Percentiles rank a stretch among this genome's conserved stretches.
Conservation (phyloP, 2,888 invertebrate species). For the Pollenia angustigena region DNA sequence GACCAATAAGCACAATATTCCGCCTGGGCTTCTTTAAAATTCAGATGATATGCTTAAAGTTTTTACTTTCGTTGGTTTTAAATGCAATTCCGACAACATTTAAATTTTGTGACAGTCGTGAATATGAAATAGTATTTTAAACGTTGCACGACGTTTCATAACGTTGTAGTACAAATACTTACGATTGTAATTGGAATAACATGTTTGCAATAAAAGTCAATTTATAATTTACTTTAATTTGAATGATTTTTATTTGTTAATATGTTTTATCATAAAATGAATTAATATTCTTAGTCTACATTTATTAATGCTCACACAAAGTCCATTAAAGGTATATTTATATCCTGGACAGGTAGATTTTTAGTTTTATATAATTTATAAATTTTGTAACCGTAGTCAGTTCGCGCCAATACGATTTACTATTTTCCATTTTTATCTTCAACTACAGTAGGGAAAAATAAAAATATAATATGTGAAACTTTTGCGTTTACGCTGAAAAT, state of each 20-base stretch:
- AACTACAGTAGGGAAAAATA: slow-evolving; percentile 69
- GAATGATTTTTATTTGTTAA: slow-evolving; percentile 46
- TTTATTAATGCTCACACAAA: slow-evolving; percentile 32
- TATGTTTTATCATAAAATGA: slow-evolving; percentile 40
- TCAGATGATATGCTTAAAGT: too few species aligned
- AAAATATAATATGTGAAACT: slow-evolving; percentile 67
- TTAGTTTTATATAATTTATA: slow-evolving; percentile 7
- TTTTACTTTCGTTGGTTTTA: too few species aligned
- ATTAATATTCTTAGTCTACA: slow-evolving; percentile 49
- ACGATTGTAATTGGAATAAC: too few species aligned
- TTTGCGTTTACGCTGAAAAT: slow-evolving; percentile 81
- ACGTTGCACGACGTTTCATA: background rate
- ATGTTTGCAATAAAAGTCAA: too few species aligned
- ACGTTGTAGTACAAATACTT: too few species aligned
- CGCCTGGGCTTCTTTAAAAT: too few species aligned
- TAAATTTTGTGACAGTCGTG: too few species aligned
- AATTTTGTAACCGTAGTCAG: slow-evolving; percentile 22
- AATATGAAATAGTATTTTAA: too few species aligned
- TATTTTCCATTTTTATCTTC: slow-evolving; percentile 72
- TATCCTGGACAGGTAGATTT: slow-evolving; percentile 25
- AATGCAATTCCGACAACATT: too few species aligned
- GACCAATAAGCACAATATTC: too few species aligned
- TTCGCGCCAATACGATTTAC: slow-evolving; percentile 51
- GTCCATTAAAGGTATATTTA: slow-evolving; percentile 5
- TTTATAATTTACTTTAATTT: slow-evolving; percentile 28